Conservation (phyloP, 2,113 vertebrate genomes). For the Origma solitaria region DNA sequence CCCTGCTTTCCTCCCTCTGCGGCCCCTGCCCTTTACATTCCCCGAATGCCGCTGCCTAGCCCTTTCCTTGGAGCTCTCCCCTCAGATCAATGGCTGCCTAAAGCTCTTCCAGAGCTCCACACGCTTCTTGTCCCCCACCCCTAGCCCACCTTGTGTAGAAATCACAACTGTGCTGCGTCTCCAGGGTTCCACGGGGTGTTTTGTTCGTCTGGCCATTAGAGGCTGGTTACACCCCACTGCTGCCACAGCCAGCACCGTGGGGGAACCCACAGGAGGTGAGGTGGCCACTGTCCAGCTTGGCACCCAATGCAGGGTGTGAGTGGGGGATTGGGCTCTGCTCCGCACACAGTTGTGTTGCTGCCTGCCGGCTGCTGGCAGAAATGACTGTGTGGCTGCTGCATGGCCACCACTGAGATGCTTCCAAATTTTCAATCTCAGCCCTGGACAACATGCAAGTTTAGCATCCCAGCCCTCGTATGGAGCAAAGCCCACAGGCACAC, state of each 20-base stretch:
- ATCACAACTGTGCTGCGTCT: rapidly evolving
- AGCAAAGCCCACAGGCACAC: neutral
- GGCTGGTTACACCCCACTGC: neutral
- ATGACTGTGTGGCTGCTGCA: neutral
- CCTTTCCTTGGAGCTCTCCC: neutral
- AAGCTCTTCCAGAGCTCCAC: neutral
- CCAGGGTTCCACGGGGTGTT: neutral
- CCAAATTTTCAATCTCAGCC: neutral
- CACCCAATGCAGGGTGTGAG: rapidly evolving
- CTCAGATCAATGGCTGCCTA: neutral
- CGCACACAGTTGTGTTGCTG: neutral
- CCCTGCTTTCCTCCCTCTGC: neutral
- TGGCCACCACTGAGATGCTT: rapidly evolving
- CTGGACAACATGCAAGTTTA: neutral
- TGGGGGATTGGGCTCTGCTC: neutral
- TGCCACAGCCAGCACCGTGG: rapidly evolving
- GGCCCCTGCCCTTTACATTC: conserved; percentile 3
- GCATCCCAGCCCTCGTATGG: neutral
- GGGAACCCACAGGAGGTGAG: neutral
- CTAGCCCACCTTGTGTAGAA: neutral
- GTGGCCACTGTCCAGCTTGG: neutral
- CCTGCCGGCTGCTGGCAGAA: neutral
- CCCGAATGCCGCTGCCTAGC: neutral
- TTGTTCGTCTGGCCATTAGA: rapidly evolving
- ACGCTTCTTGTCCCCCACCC: neutral